Conservation (phyloP, 2,797 vertebrate genomes). For the Tadarida brasiliensis region DNA sequence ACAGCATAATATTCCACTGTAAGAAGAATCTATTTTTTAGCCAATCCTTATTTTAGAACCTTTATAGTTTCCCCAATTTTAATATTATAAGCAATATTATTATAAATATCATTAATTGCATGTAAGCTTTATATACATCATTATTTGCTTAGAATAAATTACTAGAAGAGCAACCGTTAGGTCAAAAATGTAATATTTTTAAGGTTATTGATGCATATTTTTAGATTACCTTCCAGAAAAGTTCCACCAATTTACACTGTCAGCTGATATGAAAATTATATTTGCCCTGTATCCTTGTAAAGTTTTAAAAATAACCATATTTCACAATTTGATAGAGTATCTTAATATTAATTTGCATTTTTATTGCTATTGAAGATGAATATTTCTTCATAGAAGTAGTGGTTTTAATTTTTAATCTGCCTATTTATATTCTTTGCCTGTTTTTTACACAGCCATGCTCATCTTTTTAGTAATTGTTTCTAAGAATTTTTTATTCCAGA, state of each 20-base stretch:
- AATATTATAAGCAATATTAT: neutral
- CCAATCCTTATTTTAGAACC: neutral
- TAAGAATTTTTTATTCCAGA: neutral
- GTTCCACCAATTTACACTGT: neutral
- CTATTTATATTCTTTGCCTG: neutral
- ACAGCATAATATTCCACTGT: neutral
- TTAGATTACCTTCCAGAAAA: neutral
- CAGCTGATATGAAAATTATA: neutral
- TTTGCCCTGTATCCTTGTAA: neutral
- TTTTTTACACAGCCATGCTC: neutral
- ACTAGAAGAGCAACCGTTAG: neutral
- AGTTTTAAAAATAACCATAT: neutral
- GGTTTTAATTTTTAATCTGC: neutral
- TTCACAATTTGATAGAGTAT: neutral
- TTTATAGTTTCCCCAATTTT: neutral
- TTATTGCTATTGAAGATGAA: neutral
- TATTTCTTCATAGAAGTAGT: neutral
- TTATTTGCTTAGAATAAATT: neutral
- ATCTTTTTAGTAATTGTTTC: neutral
- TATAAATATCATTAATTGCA: neutral
- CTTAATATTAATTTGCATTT: neutral
- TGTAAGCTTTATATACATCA: neutral
- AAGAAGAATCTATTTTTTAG: neutral
- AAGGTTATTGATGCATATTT: constrained; percentile 5
- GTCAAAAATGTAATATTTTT: neutral